Percentiles rank a stretch among this genome's conserved stretches.
These are phyloP conservation scores for Chloebia gouldiae DNA, from an alignment of 2,113 vertebrate species.

Conservation along the genomic window DNA sequence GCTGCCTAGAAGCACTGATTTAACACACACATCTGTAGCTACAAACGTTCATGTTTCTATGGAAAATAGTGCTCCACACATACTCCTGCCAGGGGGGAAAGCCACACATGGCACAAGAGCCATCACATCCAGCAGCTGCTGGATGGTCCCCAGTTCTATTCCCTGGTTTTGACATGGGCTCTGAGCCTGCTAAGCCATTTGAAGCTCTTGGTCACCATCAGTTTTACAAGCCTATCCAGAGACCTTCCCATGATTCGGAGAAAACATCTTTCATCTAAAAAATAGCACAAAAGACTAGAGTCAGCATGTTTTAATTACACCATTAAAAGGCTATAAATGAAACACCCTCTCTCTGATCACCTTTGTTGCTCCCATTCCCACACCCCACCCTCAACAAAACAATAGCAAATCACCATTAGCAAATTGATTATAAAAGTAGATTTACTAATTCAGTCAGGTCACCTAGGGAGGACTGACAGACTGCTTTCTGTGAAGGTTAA, in stretches of 20 bases:
- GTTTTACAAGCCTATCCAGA: not conserved
- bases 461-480: not conserved
- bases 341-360: not conserved
- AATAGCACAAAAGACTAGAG: not conserved
- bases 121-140: not conserved
- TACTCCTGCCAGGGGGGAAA: not conserved
- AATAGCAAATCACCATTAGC: not conserved
- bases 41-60: accelerated
- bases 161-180: not conserved
- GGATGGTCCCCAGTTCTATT: not conserved
- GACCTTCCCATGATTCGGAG: not conserved
- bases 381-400: not conserved
- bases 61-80: not conserved
- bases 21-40: not conserved
- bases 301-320: not conserved
- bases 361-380: not conserved
- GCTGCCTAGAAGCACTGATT: not conserved
- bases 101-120: not conserved
- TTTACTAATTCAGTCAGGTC: not conserved
- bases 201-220: not conserved
- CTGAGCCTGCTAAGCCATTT: not conserved
- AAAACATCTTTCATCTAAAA: not conserved
- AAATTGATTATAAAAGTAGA: not conserved
- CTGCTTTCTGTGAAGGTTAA: not conserved
- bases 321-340: not conserved